Evolutionary conservation across 1,140 invertebrate species (phyloP).

Genomic region (Sycophaga agraensis): DNA sequence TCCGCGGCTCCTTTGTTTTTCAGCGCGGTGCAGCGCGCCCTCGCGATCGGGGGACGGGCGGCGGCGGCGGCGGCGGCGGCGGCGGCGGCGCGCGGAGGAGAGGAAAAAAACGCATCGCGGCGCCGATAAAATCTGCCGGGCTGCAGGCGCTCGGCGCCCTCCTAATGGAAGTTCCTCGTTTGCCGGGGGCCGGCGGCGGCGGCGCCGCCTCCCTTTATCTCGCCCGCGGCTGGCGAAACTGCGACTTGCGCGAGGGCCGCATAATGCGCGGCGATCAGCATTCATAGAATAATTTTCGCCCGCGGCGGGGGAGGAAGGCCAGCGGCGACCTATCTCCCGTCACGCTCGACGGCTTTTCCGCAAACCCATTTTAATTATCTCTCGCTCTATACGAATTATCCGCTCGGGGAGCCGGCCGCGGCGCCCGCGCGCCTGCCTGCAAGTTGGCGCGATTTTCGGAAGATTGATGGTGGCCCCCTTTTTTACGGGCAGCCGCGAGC

Average conservation of each 20-base stretch:
- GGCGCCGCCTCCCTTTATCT: too few relatives aligned
- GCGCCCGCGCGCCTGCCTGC: conserved; percentile 10
- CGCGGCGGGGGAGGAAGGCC: conserved; percentile 16
- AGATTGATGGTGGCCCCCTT: conserved; percentile 22
- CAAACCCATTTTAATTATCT: conserved; percentile 50
- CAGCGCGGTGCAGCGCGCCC: background rate
- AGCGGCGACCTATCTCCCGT: conserved; percentile 40
- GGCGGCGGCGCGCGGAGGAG: too few relatives aligned
- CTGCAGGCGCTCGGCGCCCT: background rate
- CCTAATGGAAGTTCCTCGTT: conserved; percentile 50
- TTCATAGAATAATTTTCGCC: conserved; percentile 52
- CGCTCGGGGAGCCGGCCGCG: conserved; percentile 33
- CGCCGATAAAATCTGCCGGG: conserved; percentile 25
- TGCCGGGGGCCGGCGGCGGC: conserved; percentile 25
- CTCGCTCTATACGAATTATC: conserved; percentile 45
- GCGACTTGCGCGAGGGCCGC: conserved; percentile 29
- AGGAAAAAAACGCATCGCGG: conserved; percentile 8
- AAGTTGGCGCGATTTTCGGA: conserved; percentile 23
- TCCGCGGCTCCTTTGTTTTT: conserved; percentile 22
- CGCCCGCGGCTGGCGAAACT: too few relatives aligned
- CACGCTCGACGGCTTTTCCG: conserved; percentile 44
- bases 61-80: too few relatives aligned
- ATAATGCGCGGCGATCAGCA: conserved; percentile 47
- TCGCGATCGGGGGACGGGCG: conserved; percentile 23
- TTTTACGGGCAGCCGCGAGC: background rate